Evolutionary conservation across 2,113 vertebrate genomes (phyloP).

Genomic region (Tricholaema leucomelas): DNA sequence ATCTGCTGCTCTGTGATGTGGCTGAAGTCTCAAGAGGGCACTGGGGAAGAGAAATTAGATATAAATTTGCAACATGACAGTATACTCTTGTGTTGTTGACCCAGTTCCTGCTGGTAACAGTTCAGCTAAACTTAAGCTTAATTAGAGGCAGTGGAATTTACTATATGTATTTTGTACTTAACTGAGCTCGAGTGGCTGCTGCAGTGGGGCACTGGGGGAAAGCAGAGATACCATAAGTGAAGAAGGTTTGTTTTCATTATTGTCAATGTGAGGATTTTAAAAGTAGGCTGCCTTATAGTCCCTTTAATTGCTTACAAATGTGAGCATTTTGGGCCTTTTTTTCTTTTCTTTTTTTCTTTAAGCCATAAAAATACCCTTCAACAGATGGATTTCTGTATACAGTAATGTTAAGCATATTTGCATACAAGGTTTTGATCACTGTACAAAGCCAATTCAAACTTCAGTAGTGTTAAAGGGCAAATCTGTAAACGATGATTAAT

Average conservation of each 20-base stretch:
- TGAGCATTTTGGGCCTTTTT: not conserved
- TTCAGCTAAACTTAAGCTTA: not conserved
- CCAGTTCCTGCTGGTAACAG: not conserved
- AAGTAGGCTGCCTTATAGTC: not conserved
- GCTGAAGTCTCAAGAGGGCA: not conserved
- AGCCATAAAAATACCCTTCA: not conserved
- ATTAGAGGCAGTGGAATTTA: not conserved
- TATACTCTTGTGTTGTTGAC: not conserved
- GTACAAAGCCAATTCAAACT: not conserved
- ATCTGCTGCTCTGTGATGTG: not conserved
- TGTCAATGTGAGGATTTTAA: not conserved
- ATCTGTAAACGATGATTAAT: not conserved
- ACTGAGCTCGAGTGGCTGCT: not conserved
- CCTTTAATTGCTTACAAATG: not conserved
- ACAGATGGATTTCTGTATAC: not conserved
- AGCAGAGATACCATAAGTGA: not conserved
- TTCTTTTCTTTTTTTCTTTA: not conserved
- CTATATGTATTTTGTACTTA: not conserved
- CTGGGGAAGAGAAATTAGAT: not conserved
- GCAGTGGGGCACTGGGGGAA: fast-evolving
- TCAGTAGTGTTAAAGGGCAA: not conserved
- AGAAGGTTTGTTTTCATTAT: not conserved
- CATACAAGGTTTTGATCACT: not conserved
- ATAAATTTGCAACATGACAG: not conserved
- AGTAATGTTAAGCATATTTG: not conserved